Conservation (phyloP, 1,140 invertebrate species). For the Dufourea novaeangliae region DNA sequence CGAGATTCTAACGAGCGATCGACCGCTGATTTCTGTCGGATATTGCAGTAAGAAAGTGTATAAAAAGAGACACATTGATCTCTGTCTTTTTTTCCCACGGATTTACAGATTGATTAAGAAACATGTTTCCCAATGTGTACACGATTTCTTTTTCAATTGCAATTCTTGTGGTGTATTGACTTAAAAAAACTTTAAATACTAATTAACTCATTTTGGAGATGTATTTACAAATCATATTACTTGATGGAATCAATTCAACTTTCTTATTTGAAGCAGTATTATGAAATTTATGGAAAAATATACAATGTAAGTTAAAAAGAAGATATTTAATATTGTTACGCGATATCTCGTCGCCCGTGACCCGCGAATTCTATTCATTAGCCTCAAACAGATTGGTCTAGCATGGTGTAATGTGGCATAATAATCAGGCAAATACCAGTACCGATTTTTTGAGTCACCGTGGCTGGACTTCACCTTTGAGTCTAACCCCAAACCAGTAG, state of each 20-base stretch:
- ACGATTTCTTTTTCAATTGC: too few species aligned
- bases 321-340: not conserved
- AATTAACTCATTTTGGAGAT: too few species aligned
- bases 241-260: too few species aligned
- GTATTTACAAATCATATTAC: too few species aligned
- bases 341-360: not conserved
- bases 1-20: not conserved
- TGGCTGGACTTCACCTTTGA: conserved; percentile 33
- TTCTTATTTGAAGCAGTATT: too few species aligned
- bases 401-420: conserved; percentile 10
- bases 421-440: conserved; percentile 46
- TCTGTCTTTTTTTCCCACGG: too few species aligned
- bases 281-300: too few species aligned
- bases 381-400: conserved; percentile 4
- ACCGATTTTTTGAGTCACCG: conserved; percentile 31
- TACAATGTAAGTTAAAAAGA: too few species aligned
- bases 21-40: not conserved
- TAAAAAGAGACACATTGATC: not conserved
- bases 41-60: not conserved
- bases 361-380: not conserved
- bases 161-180: too few species aligned
- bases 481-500: conserved; percentile 54
- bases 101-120: not conserved
- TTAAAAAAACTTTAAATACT: too few species aligned
- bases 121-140: not conserved